phyloP scores from a whole-genome alignment of 2,888 invertebrate genomes.

The Azorinus chamasolen region DNA sequence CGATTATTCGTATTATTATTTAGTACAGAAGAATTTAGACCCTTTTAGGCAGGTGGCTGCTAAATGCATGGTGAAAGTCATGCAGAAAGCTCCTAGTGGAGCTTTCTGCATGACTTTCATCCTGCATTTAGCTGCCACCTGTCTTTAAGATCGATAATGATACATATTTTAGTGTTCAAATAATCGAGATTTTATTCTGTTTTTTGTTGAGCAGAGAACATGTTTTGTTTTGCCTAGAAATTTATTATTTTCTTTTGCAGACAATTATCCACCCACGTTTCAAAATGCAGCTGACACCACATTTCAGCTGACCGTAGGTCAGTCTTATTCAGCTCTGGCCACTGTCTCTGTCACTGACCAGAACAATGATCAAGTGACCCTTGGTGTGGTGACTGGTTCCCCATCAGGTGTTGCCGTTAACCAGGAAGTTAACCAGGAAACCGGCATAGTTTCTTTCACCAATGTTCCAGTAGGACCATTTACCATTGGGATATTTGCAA shows the following conservation, averaged over 20 bases:
- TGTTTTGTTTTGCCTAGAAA: neutral
- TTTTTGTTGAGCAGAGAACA: too few relatives aligned
- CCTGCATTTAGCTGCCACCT: too few relatives aligned
- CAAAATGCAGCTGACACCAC: constrained; percentile 49
- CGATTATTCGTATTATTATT: too few relatives aligned
- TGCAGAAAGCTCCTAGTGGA: too few relatives aligned
- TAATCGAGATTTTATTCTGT: too few relatives aligned
- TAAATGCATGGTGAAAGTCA: too few relatives aligned
- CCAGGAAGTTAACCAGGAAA: constrained; percentile 14
- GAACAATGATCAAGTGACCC: constrained; percentile 67
- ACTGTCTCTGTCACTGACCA: constrained; percentile 59
- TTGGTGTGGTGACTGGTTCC: constrained; percentile 37
- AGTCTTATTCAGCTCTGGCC: constrained; percentile 44
- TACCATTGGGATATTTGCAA: constrained; percentile 48
- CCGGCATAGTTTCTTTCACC: constrained; percentile 53
- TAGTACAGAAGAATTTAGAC: too few relatives aligned
- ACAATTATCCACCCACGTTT: constrained; percentile 61
- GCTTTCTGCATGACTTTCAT: too few relatives aligned
- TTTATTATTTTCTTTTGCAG: constrained; percentile 44
- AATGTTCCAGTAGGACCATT: constrained; percentile 56
- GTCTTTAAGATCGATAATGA: too few relatives aligned
- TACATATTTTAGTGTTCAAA: too few relatives aligned
- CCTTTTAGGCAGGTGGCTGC: too few relatives aligned
- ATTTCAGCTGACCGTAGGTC: constrained; percentile 56
- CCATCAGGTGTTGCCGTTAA: constrained; percentile 56